phyloP scores from a whole-genome alignment of 2,797 vertebrate species.

The Acanthiza pusilla region DNA sequence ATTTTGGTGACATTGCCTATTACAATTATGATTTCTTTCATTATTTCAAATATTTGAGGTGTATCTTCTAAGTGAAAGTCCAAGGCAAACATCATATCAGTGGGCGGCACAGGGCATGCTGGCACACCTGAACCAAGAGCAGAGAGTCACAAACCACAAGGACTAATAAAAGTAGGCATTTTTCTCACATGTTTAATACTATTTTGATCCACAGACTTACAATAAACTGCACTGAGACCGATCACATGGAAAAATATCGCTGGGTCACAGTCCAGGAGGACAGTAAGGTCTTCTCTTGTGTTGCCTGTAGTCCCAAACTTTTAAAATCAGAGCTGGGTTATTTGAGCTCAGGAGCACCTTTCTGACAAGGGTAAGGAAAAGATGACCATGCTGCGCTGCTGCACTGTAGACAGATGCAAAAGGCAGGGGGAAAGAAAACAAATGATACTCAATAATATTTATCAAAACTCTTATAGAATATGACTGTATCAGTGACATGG shows the following conservation, averaged over 20 bases:
- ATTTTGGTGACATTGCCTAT: slow-evolving; percentile 71
- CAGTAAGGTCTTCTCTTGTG: background rate
- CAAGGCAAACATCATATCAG: slow-evolving; percentile 81
- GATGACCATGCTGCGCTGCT: background rate
- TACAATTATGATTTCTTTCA: slow-evolving; percentile 60
- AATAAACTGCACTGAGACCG: background rate
- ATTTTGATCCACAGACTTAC: background rate
- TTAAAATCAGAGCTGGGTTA: background rate
- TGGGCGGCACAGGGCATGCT: slow-evolving; percentile 76
- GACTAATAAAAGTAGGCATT: background rate
- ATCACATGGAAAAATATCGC: background rate
- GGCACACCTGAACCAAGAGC: slow-evolving; percentile 40
- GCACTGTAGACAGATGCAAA: background rate
- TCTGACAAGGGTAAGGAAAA: background rate
- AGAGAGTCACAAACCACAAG: background rate
- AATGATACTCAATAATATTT: background rate
- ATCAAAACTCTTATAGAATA: background rate
- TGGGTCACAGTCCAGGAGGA: background rate
- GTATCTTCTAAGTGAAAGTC: slow-evolving; percentile 76
- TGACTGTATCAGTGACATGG: background rate
- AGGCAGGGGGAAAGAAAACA: background rate
- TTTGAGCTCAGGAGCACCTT: background rate
- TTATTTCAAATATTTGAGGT: slow-evolving; percentile 69
- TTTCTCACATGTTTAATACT: background rate
- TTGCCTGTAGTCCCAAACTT: background rate